Evolutionary conservation across 2,888 invertebrate species (phyloP), one percentile per base, ranked within the genome.

Genomic region (Epinotia ramella): DNA sequence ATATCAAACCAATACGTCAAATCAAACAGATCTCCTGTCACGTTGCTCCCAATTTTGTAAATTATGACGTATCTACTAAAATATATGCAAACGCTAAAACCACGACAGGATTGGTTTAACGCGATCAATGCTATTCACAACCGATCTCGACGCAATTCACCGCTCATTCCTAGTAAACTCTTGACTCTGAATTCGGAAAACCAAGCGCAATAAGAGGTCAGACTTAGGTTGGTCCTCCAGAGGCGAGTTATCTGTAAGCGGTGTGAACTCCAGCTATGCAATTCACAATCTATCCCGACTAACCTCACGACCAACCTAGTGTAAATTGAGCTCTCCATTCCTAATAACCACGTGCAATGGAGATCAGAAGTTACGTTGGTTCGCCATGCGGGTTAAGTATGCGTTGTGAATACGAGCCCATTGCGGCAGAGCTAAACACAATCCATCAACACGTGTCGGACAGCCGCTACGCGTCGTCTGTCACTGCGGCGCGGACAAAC

Each of bases 361-460:
- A n/a, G n/a, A n/a, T 53, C n/a, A n/a, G 46, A 46, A 12, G 46
- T 40, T 46, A 46, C 3, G 12, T 6, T 53, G 6, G 53, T 16
- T n/a, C n/a, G 53, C n/a, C n/a, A n/a, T 16, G 53, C n/a, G 53
- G 6, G n/a, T 16, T n/a, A 7, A 13, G 53, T n/a, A n/a, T n/a
- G 16, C 49, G 53, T 53, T 53, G n/a, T n/a, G 53, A 53, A 53
- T n/a, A 53, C 53, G 53, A n/a, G 53, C 53, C 53, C 16, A 46
- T 53, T 53, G 53, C n/a, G 53, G 53, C 53, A 53, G 20, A 28
- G 62, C 62, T 67, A 57, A 67, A 67, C 56, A 56, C 67, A 67
- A 67, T 57, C 67, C 56, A 67, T 67, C 67, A 57, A 56, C 56
- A 67, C 67, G 13, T 40, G 56, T 57, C 67, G 3, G 67, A 67